A percentile compares a stretch with the other conserved stretches of the same genome.
phyloP scores from a whole-genome alignment of 2,888 invertebrate genomes.

The Ligdia adustata region DNA sequence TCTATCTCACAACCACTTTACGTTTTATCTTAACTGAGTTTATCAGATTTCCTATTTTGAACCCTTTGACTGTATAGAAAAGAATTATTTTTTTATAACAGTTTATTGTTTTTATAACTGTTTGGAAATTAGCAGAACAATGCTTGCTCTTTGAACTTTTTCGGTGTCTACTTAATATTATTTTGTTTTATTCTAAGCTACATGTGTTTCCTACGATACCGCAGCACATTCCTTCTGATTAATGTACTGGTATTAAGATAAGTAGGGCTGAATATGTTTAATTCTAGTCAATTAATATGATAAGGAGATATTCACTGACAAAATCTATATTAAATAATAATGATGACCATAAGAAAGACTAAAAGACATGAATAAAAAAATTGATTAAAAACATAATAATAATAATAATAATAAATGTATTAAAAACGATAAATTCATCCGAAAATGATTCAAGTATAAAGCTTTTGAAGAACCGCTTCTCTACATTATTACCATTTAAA shows the following conservation, averaged over 20 bases:
- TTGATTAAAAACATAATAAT: no score
- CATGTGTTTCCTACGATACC: conserved; percentile 64
- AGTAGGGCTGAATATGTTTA: not conserved
- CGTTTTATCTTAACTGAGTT: not conserved
- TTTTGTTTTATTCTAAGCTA: conserved; percentile 78
- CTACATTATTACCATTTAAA: conserved; percentile 18
- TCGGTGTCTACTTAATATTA: conserved; percentile 69
- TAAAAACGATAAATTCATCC: no score
- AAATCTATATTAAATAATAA: no score
- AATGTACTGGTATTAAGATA: conserved; percentile 49
- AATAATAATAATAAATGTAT: no score
- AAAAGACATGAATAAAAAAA: no score
- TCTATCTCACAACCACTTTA: conserved; percentile 13
- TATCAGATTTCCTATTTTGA: conserved; percentile 5
- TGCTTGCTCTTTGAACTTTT: conserved; percentile 72
- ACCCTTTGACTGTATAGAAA: not conserved
- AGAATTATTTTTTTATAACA: not conserved
- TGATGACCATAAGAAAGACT: no score
- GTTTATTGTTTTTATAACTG: not conserved
- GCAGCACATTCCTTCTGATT: conserved; percentile 74
- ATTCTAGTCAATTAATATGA: not conserved
- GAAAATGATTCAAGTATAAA: not conserved
- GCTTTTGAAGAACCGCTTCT: conserved; percentile 12
- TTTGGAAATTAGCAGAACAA: conserved; percentile 39
- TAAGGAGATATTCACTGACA: no score